Percentiles rank a stretch among this genome's conserved stretches.
phyloP scores from a whole-genome alignment of 1,140 invertebrate species.

The Penaeus vannamei region DNA sequence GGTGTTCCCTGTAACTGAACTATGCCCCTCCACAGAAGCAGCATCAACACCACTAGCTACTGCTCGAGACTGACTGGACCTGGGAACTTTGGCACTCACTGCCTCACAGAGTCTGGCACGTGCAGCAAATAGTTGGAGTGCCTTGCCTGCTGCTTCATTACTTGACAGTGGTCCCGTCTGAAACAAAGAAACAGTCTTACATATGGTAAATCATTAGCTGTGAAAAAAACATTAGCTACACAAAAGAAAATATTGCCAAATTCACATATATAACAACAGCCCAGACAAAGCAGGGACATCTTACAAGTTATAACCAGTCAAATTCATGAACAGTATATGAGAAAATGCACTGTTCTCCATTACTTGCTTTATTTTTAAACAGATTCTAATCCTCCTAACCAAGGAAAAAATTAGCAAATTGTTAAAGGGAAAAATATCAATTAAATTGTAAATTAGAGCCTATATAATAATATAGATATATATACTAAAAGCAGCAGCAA shows the following conservation, averaged over 20 bases:
- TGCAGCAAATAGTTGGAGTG: conserved; percentile 87
- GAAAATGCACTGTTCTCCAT: no score
- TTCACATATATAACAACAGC: conserved; percentile 1
- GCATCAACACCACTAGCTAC: conserved; percentile 87
- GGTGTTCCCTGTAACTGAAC: conserved; percentile 84
- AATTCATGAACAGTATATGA: no score
- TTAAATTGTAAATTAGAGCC: no score
- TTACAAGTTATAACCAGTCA: background rate
- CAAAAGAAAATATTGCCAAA: background rate
- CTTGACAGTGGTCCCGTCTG: conserved; percentile 82
- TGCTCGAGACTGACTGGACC: conserved; percentile 76
- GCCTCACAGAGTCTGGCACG: conserved; percentile 87
- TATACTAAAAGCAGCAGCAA: no score
- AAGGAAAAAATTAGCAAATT: no score
- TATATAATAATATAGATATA: no score
- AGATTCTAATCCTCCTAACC: no score
- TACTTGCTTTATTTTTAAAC: no score
- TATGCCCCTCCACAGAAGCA: conserved; percentile 87
- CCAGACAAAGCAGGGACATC: background rate
- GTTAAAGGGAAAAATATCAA: no score
- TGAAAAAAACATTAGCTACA: background rate
- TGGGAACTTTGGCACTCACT: conserved; percentile 81
- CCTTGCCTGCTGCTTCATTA: conserved; percentile 90
- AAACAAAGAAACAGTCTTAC: conserved; percentile 67
- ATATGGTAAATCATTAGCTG: conserved; percentile 24